A percentile compares a stretch with the other conserved stretches of the same genome.
These are phyloP conservation scores for Isotomurus palustris DNA, from an alignment of 2,888 invertebrate species.

Conservation along the genomic window DNA sequence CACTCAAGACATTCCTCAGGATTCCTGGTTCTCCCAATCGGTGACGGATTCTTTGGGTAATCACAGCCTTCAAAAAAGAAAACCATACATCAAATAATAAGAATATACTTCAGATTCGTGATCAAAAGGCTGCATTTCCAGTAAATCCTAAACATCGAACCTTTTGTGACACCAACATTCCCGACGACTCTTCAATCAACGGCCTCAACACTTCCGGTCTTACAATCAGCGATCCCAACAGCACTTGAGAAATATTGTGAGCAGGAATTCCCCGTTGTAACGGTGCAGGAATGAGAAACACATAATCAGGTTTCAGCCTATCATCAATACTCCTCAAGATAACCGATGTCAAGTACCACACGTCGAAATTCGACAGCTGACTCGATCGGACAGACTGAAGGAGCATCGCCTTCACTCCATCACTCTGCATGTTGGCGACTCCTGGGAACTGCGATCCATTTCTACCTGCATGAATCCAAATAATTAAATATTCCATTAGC, in stretches of 20 bases:
- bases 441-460: too few relatives aligned
- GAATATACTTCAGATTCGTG: too few relatives aligned
- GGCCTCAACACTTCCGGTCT: conserved; percentile 38
- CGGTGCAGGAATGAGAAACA: conserved; percentile 38
- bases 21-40: conserved; percentile 32
- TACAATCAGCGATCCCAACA: conserved; percentile 26
- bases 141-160: neutral
- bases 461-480: too few relatives aligned
- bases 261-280: conserved; percentile 43
- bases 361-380: neutral
- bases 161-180: conserved; percentile 40
- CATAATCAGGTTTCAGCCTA: conserved; percentile 41
- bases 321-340: conserved; percentile 36
- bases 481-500: too few relatives aligned
- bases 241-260: conserved; percentile 36
- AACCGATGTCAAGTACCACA: conserved; percentile 31
- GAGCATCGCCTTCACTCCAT: too few relatives aligned
- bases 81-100: neutral
- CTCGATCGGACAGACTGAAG: neutral
- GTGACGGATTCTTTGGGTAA: conserved; percentile 30
- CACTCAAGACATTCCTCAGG: conserved; percentile 32
- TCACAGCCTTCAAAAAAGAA: conserved; percentile 24
- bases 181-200: conserved; percentile 36
- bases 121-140: too few relatives aligned
- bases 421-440: too few relatives aligned